phyloP scores from a whole-genome alignment of 1,140 invertebrate genomes.

The Drosophila seguyi region DNA sequence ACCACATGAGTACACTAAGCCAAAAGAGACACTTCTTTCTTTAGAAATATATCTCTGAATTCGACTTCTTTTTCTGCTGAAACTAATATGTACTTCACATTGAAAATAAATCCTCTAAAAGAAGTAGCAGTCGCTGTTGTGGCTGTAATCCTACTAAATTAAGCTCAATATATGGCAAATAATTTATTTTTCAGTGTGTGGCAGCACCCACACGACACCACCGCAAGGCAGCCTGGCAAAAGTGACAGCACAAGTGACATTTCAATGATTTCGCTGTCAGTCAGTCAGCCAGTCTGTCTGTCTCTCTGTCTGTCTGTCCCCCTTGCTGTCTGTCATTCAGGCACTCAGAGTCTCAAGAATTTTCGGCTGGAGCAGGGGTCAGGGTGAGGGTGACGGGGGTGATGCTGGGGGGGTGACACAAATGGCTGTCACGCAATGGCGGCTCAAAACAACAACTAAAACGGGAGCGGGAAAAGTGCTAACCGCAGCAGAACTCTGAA shows the following conservation, averaged over 20 bases:
- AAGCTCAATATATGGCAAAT: background rate
- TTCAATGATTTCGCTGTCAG: conserved; percentile 68
- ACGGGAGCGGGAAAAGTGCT: conserved; percentile 43
- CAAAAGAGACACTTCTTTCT: background rate
- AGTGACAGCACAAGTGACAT: conserved; percentile 68
- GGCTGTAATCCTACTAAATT: background rate
- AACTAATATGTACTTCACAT: too few relatives aligned
- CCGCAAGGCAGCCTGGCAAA: conserved; percentile 26
- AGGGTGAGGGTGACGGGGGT: background rate
- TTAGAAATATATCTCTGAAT: too few relatives aligned
- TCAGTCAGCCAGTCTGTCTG: conserved; percentile 45
- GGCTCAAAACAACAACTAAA: conserved; percentile 51
- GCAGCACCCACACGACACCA: conserved; percentile 11
- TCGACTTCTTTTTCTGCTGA: background rate
- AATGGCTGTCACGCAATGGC: conserved; percentile 65
- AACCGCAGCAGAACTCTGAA: conserved; percentile 46
- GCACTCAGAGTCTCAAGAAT: conserved; percentile 45
- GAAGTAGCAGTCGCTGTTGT: too few relatives aligned
- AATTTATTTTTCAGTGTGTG: conserved; percentile 17
- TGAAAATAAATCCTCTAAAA: background rate
- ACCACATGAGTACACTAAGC: background rate
- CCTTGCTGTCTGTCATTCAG: conserved; percentile 31
- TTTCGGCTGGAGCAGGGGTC: conserved; percentile 1
- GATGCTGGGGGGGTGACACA: conserved; percentile 25
- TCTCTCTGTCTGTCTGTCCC: background rate